Evolutionary conservation across 2,888 invertebrate genomes (phyloP), one percentile per base, ranked within the genome.

Genomic region (Cryptus viduatorius): DNA sequence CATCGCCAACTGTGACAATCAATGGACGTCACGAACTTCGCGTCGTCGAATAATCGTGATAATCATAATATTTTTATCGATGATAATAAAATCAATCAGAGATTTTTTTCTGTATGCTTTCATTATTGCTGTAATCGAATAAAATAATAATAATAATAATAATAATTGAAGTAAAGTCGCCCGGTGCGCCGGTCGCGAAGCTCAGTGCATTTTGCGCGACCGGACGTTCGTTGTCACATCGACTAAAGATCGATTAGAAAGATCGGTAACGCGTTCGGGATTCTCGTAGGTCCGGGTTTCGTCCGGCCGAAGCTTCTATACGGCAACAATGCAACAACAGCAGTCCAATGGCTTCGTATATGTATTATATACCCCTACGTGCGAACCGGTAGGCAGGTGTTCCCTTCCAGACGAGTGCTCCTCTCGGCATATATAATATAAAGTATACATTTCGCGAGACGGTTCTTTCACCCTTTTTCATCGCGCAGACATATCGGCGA

Each of bases 241-340:
- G n/a, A n/a, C n/a, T n/a, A n/a, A n/a, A n/a, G n/a, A n/a, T n/a
- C n/a, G n/a, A n/a, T n/a, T n/a, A n/a, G n/a, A n/a, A n/a, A n/a
- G n/a, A n/a, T n/a, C n/a, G n/a, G n/a, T n/a, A n/a, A 78, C 69
- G 31, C 56, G 68, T 64, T 78, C 16, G 78, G 59, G 78, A 68
- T 78, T 69, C 68, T 69, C 78, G 46, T 69, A 69, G 69, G 69
- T 78, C 69, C 78, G 46, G 78, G 68, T 69, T 69, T 37, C 61
- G 68, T 46, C 78, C n/a, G 68, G 44, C 67, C 61, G 44, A 14
- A 68, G 69, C n/a, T 59, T 78, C 44, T 56, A 42, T 48, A 31
- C 4, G 16, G 4, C 31, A 61, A 24, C 56, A 19, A 78, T 69
- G 68, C 29, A 69, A 10, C 59, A 48, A 19, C 12, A 12, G 61